phyloP scores from a whole-genome alignment of 1,140 invertebrate genomes.

The Drosophila tristis region DNA sequence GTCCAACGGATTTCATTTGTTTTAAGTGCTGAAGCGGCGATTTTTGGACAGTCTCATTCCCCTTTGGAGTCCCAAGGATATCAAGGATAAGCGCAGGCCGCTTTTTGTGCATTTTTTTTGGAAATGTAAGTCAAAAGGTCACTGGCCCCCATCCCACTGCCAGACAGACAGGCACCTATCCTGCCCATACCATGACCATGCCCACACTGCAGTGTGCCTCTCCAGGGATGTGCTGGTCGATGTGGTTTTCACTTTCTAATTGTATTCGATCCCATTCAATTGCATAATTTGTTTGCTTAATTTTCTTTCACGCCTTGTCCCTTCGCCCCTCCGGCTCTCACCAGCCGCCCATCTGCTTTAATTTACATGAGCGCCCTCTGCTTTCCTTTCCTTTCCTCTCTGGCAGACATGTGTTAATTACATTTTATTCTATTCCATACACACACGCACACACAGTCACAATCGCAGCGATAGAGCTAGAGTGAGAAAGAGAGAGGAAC shows the following conservation, averaged over 20 bases:
- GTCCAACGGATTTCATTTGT: slow-evolving; percentile 15
- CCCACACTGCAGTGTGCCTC: no score
- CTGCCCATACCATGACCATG: no score
- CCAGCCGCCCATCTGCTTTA: not conserved
- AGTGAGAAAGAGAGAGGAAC: not conserved
- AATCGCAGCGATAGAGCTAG: slow-evolving; percentile 4
- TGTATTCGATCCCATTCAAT: slow-evolving; percentile 39
- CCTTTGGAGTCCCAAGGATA: slow-evolving; percentile 19
- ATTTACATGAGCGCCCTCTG: slow-evolving; percentile 12
- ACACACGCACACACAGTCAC: slow-evolving; percentile 1
- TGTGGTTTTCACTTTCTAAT: no score
- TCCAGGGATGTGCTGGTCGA: no score
- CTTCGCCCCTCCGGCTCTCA: not conserved
- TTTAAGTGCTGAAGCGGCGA: slow-evolving; percentile 24
- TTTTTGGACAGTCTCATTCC: not conserved
- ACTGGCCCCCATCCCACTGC: not conserved
- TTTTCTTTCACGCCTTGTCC: slow-evolving; percentile 20
- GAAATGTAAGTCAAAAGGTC: slow-evolving; percentile 37
- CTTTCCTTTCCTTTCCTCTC: slow-evolving; percentile 33
- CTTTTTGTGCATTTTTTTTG: slow-evolving; percentile 8
- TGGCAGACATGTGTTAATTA: slow-evolving; percentile 55
- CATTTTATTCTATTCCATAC: slow-evolving; percentile 54
- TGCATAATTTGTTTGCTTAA: slow-evolving; percentile 38
- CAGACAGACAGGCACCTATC: not conserved
- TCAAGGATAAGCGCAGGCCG: slow-evolving; percentile 27